phyloP scores from a whole-genome alignment of 2,888 invertebrate genomes.

The Acheta domesticus region DNA sequence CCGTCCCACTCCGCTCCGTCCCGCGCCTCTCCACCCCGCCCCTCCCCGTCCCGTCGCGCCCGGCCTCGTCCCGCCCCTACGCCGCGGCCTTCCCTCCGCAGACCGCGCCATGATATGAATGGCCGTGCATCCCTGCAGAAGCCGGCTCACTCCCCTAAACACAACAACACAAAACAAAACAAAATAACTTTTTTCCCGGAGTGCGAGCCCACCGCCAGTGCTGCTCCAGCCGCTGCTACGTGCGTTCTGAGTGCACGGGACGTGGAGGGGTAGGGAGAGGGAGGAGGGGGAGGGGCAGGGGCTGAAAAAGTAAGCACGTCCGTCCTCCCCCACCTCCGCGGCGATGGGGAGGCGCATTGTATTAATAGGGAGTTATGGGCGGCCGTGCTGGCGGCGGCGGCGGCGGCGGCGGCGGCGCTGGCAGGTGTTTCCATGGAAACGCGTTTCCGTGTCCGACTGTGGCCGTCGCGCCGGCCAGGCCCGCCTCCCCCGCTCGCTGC shows the following conservation, averaged over 20 bases:
- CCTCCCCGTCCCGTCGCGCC: no score
- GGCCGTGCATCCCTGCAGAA: neutral
- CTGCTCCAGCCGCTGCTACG: neutral
- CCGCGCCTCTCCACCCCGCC: no score
- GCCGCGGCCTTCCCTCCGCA: neutral
- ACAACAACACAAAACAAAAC: neutral
- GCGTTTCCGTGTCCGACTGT: neutral
- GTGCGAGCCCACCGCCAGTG: neutral
- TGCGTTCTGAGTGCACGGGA: no score
- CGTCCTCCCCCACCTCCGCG: neutral
- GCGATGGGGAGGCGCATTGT: neutral
- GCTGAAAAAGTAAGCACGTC: neutral
- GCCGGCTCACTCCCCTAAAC: neutral
- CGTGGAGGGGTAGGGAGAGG: neutral
- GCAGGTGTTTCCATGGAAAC: neutral
- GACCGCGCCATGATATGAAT: neutral
- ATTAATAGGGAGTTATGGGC: conserved; percentile 18
- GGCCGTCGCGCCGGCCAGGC: neutral
- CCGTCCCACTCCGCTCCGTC: no score
- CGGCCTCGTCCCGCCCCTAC: no score
- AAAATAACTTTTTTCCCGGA: neutral
- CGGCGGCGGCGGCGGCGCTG: neutral
- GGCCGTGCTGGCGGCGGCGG: neutral
- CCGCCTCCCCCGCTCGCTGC: no score
- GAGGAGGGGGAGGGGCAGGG: neutral